Conservation (phyloP, 2,888 invertebrate genomes). For the Pheosia tremula region DNA sequence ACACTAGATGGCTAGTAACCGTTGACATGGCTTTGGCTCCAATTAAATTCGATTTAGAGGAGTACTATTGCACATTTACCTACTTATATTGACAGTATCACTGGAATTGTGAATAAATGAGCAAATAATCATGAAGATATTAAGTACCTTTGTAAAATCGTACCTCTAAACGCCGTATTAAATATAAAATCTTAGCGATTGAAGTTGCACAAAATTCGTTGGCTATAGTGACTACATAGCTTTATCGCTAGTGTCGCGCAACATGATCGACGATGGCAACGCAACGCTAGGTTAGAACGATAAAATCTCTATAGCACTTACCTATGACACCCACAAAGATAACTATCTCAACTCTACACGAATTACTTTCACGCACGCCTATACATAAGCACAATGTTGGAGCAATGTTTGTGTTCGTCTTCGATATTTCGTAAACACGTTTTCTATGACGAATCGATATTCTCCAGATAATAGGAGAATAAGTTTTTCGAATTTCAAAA, state of each 20-base stretch:
- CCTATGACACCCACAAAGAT: slow-evolving; percentile 65
- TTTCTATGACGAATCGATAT: slow-evolving; percentile 7
- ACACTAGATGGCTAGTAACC: too few species aligned
- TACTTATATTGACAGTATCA: too few species aligned
- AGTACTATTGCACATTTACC: too few species aligned
- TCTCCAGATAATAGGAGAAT: neutral
- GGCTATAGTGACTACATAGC: neutral
- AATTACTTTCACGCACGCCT: slow-evolving; percentile 63
- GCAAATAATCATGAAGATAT: too few species aligned
- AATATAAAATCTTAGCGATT: too few species aligned
- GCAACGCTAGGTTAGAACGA: slow-evolving; percentile 25
- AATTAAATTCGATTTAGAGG: too few species aligned
- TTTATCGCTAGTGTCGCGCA: slow-evolving; percentile 32
- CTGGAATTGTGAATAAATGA: too few species aligned
- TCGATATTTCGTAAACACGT: neutral
- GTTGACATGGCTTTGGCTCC: too few species aligned
- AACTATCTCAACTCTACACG: slow-evolving; percentile 44
- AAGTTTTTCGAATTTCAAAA: slow-evolving; percentile 2
- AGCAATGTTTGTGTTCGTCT: slow-evolving; percentile 17
- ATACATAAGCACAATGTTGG: slow-evolving; percentile 23
- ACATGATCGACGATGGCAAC: slow-evolving; percentile 46
- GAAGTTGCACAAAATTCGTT: neutral
- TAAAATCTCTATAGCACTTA: slow-evolving; percentile 41
- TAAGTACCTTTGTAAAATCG: too few species aligned
- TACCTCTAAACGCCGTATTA: too few species aligned